phyloP scores from a whole-genome alignment of 2,113 vertebrate genomes.

The Misgurnus mizolepis region DNA sequence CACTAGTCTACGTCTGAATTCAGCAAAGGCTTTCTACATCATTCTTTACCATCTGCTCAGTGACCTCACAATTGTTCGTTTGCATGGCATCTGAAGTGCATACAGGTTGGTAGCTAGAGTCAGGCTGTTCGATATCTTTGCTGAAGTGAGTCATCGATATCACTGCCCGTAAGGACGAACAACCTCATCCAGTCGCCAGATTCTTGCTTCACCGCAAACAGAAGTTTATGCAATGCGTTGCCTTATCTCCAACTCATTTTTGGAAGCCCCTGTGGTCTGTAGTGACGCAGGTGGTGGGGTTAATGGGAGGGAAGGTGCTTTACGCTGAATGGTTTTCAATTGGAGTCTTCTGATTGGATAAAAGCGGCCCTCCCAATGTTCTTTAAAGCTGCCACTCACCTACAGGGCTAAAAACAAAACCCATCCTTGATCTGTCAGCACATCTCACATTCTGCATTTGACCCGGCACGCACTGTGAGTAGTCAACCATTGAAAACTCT shows the following conservation, averaged over 20 bases:
- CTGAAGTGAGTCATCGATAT: not conserved
- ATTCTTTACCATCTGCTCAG: not conserved
- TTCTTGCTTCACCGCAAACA: conserved; percentile 47
- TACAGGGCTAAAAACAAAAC: conserved; percentile 61
- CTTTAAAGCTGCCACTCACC: conserved; percentile 68
- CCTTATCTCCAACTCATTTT: conserved; percentile 43
- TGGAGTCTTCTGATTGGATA: conserved; percentile 65
- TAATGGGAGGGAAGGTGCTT: conserved; percentile 34
- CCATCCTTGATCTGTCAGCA: conserved; percentile 30
- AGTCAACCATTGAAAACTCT: not conserved
- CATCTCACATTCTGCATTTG: conserved; percentile 1
- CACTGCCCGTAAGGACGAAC: conserved; percentile 4
- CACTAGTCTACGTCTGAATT: not conserved
- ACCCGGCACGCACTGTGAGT: conserved; percentile 30
- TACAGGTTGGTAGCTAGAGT: not conserved
- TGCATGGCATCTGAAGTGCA: not conserved
- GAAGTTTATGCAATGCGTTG: conserved; percentile 43
- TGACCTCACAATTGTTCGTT: not conserved
- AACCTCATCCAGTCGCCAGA: not conserved
- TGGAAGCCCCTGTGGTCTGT: conserved; percentile 33
- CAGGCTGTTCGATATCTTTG: not conserved
- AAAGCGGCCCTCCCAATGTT: conserved; percentile 62
- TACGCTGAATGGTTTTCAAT: conserved; percentile 41
- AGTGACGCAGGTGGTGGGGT: conserved; percentile 51
- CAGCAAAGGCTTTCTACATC: not conserved